Percentiles rank a stretch among this genome's conserved stretches.
Conservation (phyloP, 1,140 invertebrate genomes). For the Chrysopa pallens region DNA sequence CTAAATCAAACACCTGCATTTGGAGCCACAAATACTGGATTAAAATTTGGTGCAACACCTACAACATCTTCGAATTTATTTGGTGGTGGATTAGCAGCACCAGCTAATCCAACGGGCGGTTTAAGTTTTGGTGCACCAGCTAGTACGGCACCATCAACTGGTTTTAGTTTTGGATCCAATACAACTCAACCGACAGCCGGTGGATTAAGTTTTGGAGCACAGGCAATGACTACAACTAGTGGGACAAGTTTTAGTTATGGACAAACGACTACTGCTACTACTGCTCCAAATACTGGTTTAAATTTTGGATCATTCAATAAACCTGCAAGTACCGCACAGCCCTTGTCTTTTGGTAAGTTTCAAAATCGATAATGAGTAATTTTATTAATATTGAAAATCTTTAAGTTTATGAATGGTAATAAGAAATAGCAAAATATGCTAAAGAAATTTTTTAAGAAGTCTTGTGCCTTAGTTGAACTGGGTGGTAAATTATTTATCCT, state of each 20-base stretch:
- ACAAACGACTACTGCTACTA: background rate
- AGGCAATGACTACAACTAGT: slow-evolving; percentile 1
- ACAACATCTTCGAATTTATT: slow-evolving; percentile 7
- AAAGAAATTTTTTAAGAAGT: no score
- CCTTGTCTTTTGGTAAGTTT: no score
- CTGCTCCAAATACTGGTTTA: slow-evolving; percentile 2
- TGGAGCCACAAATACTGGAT: slow-evolving; percentile 1
- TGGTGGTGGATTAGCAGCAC: slow-evolving; percentile 9
- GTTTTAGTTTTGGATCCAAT: slow-evolving; percentile 5
- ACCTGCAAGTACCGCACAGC: no score
- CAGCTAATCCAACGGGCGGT: background rate
- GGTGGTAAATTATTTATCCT: no score
- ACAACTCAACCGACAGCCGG: slow-evolving; percentile 3
- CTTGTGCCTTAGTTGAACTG: no score
- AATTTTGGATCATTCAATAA: slow-evolving; percentile 5
- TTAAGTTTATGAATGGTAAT: no score
- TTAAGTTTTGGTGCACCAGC: slow-evolving; percentile 10
- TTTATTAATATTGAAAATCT: no score
- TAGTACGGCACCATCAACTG: background rate
- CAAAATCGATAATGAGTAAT: no score
- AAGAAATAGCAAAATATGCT: no score
- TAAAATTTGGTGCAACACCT: slow-evolving; percentile 5
- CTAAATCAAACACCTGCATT: no score
- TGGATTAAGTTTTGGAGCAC: slow-evolving; percentile 14
- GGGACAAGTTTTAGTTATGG: background rate